phyloP scores from a whole-genome alignment of 2,113 vertebrate species.

The Pogona vitticeps region DNA sequence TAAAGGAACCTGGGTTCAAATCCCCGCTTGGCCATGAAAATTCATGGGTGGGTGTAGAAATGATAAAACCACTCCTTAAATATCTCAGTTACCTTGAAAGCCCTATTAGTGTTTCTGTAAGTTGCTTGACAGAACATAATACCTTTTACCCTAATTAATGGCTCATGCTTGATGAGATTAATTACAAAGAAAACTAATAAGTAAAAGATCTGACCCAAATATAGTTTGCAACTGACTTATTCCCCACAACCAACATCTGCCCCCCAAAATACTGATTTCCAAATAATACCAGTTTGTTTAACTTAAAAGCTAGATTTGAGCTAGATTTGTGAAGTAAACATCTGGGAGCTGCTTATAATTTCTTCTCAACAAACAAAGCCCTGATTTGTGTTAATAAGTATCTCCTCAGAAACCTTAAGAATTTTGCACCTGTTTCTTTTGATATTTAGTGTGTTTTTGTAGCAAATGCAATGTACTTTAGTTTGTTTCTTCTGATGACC shows the following conservation, averaged over 20 bases:
- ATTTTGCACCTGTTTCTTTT: not conserved
- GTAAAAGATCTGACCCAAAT: not conserved
- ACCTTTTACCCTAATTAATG: not conserved
- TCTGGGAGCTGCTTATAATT: not conserved
- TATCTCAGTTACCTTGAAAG: too few species aligned
- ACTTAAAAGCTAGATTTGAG: not conserved
- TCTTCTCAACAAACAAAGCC: not conserved
- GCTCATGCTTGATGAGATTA: not conserved
- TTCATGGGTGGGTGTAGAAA: too few species aligned
- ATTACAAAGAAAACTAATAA: not conserved
- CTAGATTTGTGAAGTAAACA: too few species aligned
- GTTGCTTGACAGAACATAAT: too few species aligned
- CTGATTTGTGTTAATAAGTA: not conserved
- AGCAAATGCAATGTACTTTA: not conserved
- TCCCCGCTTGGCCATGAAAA: too few species aligned
- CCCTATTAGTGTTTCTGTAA: too few species aligned
- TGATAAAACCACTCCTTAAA: too few species aligned
- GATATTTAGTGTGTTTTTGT: too few species aligned
- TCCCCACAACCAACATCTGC: not conserved
- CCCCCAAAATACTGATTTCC: not conserved
- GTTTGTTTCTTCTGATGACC: not conserved
- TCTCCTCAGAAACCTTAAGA: not conserved
- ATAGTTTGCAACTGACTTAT: not conserved
- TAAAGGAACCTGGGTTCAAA: too few species aligned
- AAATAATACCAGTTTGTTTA: not conserved